Conservation (phyloP, 2,797 vertebrate genomes). For the Phataginus tricuspis region DNA sequence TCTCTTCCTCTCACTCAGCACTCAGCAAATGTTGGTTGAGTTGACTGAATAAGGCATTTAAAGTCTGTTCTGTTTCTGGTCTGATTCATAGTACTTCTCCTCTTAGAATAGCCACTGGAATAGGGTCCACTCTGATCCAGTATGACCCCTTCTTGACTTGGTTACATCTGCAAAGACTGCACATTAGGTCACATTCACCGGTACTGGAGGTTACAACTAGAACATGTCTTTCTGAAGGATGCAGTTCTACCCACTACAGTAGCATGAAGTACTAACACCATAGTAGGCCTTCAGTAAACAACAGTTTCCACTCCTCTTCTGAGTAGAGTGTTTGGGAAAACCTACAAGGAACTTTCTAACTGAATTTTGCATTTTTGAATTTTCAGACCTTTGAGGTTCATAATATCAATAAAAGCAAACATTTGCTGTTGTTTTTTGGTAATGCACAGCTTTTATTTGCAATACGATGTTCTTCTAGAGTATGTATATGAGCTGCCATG, state of each 20-base stretch:
- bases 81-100: not conserved
- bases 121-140: not conserved
- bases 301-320: not conserved
- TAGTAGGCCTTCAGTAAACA: not conserved
- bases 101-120: not conserved
- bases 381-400: constrained; percentile 49
- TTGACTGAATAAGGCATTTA: not conserved
- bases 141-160: not conserved
- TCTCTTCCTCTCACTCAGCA: not conserved
- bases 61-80: not conserved
- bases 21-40: not conserved
- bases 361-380: not conserved
- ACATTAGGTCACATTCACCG: not conserved
- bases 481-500: not conserved
- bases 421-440: constrained; percentile 43
- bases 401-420: not conserved
- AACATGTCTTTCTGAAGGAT: not conserved
- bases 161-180: not conserved
- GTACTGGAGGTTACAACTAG: not conserved
- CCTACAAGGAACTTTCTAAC: not conserved
- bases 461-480: not conserved
- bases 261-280: not conserved
- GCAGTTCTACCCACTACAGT: not conserved
- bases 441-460: not conserved
- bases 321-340: not conserved